These are phyloP conservation scores for Oconnorella tubifera DNA, from an alignment of 2,888 invertebrate species.

Conservation along the genomic window DNA sequence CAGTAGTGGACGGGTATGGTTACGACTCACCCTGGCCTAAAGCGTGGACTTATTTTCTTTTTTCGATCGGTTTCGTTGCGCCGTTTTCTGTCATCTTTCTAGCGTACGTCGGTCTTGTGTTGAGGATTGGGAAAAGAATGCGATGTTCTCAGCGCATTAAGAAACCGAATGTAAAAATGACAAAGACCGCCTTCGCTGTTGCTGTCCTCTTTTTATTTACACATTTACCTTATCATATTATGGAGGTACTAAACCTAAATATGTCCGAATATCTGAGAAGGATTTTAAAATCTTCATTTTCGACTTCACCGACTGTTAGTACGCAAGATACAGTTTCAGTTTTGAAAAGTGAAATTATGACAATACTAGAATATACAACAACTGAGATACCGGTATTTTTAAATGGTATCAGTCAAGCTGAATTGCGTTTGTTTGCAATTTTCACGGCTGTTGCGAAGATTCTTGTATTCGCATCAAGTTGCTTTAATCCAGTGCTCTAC, in stretches of 20 bases:
- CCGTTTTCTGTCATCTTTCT: constrained; percentile 7
- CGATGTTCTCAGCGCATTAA: constrained; percentile 19
- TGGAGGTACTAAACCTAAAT: constrained; percentile 22
- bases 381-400: not conserved
- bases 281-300: not conserved
- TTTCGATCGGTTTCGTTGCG: constrained; percentile 6
- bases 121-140: constrained; percentile 18
- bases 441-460: constrained; percentile 21
- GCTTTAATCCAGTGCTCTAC: constrained; percentile 31
- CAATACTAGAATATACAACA: not conserved
- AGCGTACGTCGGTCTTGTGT: constrained; percentile 20
- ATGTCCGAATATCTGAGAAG: not conserved
- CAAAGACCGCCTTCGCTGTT: constrained; percentile 29
- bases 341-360: too few species aligned
- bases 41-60: constrained; percentile 8
- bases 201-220: constrained; percentile 28
- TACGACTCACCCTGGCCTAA: not conserved
- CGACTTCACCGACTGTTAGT: not conserved
- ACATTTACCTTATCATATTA: constrained; percentile 28
- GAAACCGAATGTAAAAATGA: constrained; percentile 17
- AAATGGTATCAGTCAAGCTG: constrained; percentile 2
- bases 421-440: constrained; percentile 14
- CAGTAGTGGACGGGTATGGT: not conserved
- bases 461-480: constrained; percentile 29
- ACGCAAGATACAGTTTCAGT: not conserved